These are phyloP conservation scores for Prosopocoilus inquinatus DNA, from an alignment of 2,888 invertebrate genomes.

Conservation along the genomic window DNA sequence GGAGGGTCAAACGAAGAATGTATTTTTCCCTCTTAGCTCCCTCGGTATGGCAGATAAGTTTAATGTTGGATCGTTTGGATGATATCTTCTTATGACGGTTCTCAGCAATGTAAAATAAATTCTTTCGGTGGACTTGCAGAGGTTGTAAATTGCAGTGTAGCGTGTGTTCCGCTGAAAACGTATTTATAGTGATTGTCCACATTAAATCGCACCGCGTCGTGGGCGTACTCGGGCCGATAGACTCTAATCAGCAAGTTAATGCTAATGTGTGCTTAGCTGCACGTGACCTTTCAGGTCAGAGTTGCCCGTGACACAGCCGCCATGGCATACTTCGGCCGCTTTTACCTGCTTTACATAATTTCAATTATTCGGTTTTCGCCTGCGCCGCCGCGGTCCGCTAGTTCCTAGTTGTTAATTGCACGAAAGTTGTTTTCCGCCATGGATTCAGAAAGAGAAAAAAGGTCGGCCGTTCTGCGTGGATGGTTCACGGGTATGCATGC, in stretches of 20 bases:
- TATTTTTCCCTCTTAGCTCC: too few species aligned
- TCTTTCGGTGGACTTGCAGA: neutral
- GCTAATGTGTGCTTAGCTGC: conserved; percentile 8
- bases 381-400: too few species aligned
- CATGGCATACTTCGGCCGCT: conserved; percentile 24
- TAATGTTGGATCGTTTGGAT: too few species aligned
- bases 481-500: too few species aligned
- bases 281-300: conserved; percentile 26
- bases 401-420: too few species aligned
- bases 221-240: conserved; percentile 8
- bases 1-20: too few species aligned
- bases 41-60: too few species aligned
- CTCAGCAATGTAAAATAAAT: too few species aligned
- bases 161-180: neutral
- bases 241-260: conserved; percentile 13
- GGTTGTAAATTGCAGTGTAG: neutral
- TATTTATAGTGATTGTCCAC: neutral
- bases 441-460: too few species aligned
- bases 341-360: conserved; percentile 25
- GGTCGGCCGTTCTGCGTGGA: too few species aligned
- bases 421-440: too few species aligned
- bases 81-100: too few species aligned
- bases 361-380: conserved; percentile 7
- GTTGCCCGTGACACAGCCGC: conserved; percentile 19
- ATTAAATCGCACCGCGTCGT: conserved; percentile 7